phyloP scores from a whole-genome alignment of 2,113 vertebrate species.

The Anoplopoma fimbria region DNA sequence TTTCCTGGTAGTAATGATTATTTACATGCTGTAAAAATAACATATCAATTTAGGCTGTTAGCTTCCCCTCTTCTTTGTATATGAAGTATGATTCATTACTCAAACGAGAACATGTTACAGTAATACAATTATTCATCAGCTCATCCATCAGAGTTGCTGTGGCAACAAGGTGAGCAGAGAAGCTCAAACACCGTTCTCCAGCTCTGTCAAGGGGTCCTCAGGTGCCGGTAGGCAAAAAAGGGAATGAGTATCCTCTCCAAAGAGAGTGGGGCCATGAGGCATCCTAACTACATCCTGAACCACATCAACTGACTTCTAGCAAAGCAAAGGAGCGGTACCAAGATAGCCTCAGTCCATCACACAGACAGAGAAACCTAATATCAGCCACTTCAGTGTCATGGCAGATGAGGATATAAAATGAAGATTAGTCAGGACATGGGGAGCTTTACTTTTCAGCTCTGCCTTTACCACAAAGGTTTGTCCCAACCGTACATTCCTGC shows the following conservation, averaged over 20 bases:
- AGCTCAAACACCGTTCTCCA: not conserved
- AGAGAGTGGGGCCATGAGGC: not conserved
- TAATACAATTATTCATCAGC: not conserved
- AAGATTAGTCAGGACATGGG: not conserved
- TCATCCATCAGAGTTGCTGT: not conserved
- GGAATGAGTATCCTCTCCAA: not conserved
- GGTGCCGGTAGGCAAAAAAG: not conserved
- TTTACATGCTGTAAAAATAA: not conserved
- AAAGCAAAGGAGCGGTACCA: not conserved
- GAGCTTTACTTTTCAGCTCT: not conserved
- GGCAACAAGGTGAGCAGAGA: not conserved
- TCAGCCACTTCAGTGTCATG: not conserved
- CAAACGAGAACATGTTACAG: not conserved
- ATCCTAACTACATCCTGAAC: not conserved
- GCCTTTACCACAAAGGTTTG: not conserved
- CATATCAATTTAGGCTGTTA: not conserved
- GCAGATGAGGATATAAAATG: not conserved
- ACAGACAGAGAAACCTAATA: not conserved
- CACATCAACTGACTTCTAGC: not conserved
- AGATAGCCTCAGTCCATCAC: not conserved
- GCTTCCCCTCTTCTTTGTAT: not conserved
- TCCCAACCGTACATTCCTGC: not conserved
- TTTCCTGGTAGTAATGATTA: not conserved
- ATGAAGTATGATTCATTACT: not conserved
- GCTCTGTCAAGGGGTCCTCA: not conserved